Conservation (phyloP, 2,113 vertebrate genomes). For the Triplophysa dalaica region DNA sequence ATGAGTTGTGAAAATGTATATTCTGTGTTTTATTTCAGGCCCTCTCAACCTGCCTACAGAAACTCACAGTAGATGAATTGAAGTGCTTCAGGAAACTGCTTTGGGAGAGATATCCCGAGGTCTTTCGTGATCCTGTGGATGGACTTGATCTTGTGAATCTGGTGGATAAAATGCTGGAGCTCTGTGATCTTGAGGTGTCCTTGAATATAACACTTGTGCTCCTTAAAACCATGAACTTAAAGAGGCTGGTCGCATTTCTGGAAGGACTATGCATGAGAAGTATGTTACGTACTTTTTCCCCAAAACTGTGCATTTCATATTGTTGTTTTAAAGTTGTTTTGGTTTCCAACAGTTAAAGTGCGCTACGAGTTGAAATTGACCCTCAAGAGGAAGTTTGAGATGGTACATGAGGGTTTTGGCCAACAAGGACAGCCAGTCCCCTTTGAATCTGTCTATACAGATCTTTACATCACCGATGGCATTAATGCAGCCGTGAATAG, state of each 20-base stretch:
- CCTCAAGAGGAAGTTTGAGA: conserved; percentile 63
- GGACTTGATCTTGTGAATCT: conserved; percentile 64
- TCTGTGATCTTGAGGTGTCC: conserved; percentile 57
- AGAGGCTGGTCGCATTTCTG: conserved; percentile 43
- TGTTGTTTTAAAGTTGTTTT: not conserved
- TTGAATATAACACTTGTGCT: conserved; percentile 63
- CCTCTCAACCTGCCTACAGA: conserved; percentile 58
- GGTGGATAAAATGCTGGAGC: conserved; percentile 69
- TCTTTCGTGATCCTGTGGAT: conserved; percentile 59
- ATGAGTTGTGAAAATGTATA: not conserved
- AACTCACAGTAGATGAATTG: conserved; percentile 43
- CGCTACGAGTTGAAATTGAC: conserved; percentile 59
- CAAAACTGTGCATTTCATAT: not conserved
- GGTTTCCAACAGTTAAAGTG: conserved; percentile 65
- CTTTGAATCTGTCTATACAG: conserved; percentile 58
- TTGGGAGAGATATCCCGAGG: conserved; percentile 63
- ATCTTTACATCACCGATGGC: conserved; percentile 57
- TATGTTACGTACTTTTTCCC: conserved; percentile 47
- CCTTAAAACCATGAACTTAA: conserved; percentile 56
- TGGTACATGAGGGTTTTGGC: conserved; percentile 47
- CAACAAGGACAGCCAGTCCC: conserved; percentile 43
- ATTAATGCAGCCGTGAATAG: conserved; percentile 65
- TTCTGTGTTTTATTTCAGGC: conserved; percentile 55
- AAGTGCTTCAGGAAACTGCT: conserved; percentile 59
- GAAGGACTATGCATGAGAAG: conserved; percentile 60